Base-by-base conservation (phyloP, 2,888 invertebrate genomes). In the Apodemia mormo region DNA sequence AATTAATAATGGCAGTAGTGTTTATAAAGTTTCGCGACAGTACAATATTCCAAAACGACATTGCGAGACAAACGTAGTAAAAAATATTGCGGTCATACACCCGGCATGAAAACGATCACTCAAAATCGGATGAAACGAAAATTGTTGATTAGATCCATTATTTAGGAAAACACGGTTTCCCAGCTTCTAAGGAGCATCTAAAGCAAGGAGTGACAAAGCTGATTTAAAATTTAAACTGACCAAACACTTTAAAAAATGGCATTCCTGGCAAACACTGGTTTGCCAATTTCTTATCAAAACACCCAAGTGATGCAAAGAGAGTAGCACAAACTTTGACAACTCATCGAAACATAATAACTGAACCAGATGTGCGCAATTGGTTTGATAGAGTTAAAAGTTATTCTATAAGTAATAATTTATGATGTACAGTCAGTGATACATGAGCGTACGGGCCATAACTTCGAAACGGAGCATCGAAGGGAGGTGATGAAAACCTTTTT, bases 161-260 rank as follows among this genome's bases (percentile, higher is more conserved):
- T 70, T 70, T 77, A 43, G 72, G 68, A 54, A 76, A 70, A 69
- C 68, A 56, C 70, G 78, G 76, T 33, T 77, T 78, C 71, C 74
- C 72, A 67, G 75, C 77, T 10, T 69, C 72, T 5, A 79, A 77
- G 72, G 68, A 73, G 65, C 75, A 76, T 66, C 70, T 77, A 58
- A 54, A 72, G 22, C 54, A 71, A 5, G 58, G 56, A 49, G 77
- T 79, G n/a, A 29, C 70, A 67, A 74, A 74, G 69, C 66, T 75
- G 61, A 71, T 79, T 49, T 66, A 69, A 73, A 75, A 72, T 68
- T 71, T 78, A 65, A 61, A 73, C 33, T 75, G 76, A 54, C 74
- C 73, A 52, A 77, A 77, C 70, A 73, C 74, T 49, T 79, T 79
- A 72, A 78, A 77, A 77, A 69, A 76, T 72, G 77, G 76, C 69